Base-by-base conservation (phyloP, 2,888 invertebrate genomes). In the Drosophila austrosaltans region DNA sequence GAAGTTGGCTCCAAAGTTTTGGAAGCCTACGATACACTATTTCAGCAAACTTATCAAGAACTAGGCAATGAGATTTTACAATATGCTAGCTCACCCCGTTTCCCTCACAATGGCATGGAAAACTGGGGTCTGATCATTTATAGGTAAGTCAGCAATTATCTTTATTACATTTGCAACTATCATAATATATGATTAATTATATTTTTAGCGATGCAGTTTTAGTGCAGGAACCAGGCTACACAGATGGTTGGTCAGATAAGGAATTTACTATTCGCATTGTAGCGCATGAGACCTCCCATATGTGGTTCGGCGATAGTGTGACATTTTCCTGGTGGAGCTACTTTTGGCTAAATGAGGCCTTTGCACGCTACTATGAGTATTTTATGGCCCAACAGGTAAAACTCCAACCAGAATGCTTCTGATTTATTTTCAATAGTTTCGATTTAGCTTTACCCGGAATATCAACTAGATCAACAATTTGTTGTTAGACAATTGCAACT, bases 61-160 rank as follows among this genome's bases (percentile, higher is more conserved):
- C 63, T 91, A 63, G 93, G 93, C 1, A 93, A 96, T 75, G 93
- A 94, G 0, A 95, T 96, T 82, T 93, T 97, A 81, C 96, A 97
- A 89, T 95, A 96, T 78, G 94, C 96, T 2, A 96, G 96, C 0
- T 93, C 97, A 57, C 95, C 96, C 0, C 95, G 96, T 81, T 97
- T 97, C 91, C 94, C 95, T 0, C 95, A 95, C 63, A 95, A 95
- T 22, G 95, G 97, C 67, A 97, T 97, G 97, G 97, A 97, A 90
- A 98, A 98, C 89, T 98, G 97, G 97, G 98, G 97, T 1, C 93
- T 98, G 3, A 94, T 97, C 10, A 96, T 96, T 3, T 98, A 96
- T 92, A 94, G 95, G 95, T 95, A 90, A 96, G 90, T 2, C 93
- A 93, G 1, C 12, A 0, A 16, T 2, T 0, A 32, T 10, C 12